Conservation (phyloP, 2,113 vertebrate genomes). For the Archilochus colubris region DNA sequence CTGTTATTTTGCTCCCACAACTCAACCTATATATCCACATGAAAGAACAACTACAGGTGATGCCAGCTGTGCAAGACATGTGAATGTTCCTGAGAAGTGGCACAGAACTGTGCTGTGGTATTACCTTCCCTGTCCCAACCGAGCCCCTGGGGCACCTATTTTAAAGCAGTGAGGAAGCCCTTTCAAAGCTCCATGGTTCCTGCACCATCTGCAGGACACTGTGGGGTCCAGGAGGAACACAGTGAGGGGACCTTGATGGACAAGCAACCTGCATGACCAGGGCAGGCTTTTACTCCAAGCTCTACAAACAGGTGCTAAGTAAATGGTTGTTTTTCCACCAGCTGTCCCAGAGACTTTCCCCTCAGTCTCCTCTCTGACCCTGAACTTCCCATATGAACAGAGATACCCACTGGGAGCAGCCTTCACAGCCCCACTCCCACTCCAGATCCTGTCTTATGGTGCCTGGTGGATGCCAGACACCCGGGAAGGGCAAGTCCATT, state of each 20-base stretch:
- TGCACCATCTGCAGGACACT: accelerated
- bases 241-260: neutral
- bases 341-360: neutral
- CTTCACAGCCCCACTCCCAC: neutral
- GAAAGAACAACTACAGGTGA: neutral
- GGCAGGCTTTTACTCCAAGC: accelerated
- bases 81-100: neutral
- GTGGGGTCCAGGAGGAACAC: accelerated
- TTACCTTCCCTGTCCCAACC: neutral
- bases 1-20: neutral
- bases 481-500: neutral
- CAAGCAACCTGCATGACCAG: accelerated
- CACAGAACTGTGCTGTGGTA: neutral
- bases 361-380: neutral
- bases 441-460: neutral
- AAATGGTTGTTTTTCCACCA: neutral
- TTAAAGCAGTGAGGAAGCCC: neutral
- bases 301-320: neutral
- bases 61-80: neutral
- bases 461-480: neutral
- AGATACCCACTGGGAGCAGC: accelerated
- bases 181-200: neutral
- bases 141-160: accelerated
- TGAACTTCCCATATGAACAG: neutral
- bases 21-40: neutral